These are phyloP conservation scores for Elephantulus edwardii DNA, from an alignment of 2,113 vertebrate species.

Conservation along the genomic window DNA sequence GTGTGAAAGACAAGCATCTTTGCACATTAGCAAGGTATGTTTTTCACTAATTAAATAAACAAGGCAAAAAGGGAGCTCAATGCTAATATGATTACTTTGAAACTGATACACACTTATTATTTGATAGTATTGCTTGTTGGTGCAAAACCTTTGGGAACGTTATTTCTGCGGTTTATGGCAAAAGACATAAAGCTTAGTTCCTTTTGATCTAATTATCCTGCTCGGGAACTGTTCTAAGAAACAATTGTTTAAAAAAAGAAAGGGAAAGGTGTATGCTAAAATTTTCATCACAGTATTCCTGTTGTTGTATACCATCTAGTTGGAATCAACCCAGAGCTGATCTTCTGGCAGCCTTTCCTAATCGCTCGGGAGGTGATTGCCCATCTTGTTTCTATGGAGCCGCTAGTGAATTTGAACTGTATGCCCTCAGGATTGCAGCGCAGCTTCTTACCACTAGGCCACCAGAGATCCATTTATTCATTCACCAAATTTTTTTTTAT, in stretches of 20 bases:
- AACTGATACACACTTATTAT: neutral
- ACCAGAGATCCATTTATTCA: constrained; percentile 25
- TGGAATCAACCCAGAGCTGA: too few relatives aligned
- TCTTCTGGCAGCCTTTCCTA: too few relatives aligned
- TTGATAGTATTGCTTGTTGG: neutral
- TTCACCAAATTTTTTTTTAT: neutral
- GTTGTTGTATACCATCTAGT: too few relatives aligned
- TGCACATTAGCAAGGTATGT: neutral
- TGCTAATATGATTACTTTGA: neutral
- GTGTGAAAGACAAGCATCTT: neutral
- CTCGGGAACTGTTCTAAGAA: constrained; percentile 45
- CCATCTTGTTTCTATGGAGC: too few relatives aligned
- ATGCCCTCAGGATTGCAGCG: too few relatives aligned
- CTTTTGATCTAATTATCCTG: constrained; percentile 23
- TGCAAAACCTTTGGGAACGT: constrained; percentile 19
- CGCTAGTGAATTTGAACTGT: too few relatives aligned
- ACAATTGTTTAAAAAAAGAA: constrained; percentile 7
- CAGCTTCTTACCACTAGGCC: too few relatives aligned
- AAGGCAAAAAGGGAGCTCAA: neutral
- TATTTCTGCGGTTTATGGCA: constrained; percentile 7
- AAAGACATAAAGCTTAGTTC: constrained; percentile 9
- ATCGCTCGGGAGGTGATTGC: too few relatives aligned
- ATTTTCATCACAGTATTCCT: constrained; percentile 11
- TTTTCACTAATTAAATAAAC: constrained; percentile 13
- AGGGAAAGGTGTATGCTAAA: neutral